Evolutionary conservation across 2,888 invertebrate species (phyloP).

Genomic region (Taenaris catops): DNA sequence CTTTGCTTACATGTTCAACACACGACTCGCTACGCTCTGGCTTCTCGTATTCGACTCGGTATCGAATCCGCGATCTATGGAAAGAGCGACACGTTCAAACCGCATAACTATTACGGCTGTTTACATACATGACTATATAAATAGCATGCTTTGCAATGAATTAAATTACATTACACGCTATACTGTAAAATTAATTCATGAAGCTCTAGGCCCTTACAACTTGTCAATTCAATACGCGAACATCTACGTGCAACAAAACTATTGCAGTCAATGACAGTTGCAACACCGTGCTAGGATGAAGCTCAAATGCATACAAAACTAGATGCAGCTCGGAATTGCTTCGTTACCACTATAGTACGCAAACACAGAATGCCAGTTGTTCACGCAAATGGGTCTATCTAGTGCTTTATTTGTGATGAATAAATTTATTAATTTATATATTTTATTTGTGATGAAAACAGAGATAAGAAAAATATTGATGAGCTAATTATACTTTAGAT

Average conservation of each 20-base stretch:
- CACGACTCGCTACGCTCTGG: no score
- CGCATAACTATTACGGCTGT: no score
- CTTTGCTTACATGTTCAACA: no score
- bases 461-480: no score
- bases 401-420: no score
- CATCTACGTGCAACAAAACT: conserved; percentile 24
- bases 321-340: conserved; percentile 4
- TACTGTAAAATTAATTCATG: conserved; percentile 14
- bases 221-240: conserved; percentile 28
- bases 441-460: no score
- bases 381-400: conserved; percentile 7
- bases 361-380: conserved; percentile 7
- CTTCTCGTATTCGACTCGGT: no score
- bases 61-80: neutral
- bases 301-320: conserved; percentile 19
- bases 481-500: no score
- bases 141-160: neutral
- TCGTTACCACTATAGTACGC: conserved; percentile 3
- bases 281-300: conserved; percentile 24
- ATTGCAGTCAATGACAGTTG: conserved; percentile 24
- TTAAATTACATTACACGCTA: conserved; percentile 1
- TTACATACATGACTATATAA: neutral
- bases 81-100: no score
- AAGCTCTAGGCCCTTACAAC: conserved; percentile 18
- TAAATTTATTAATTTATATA: no score